Evolutionary conservation across 2,797 vertebrate genomes (phyloP), one percentile per base, ranked within the genome.

Genomic region (Euthynnus affinis): DNA sequence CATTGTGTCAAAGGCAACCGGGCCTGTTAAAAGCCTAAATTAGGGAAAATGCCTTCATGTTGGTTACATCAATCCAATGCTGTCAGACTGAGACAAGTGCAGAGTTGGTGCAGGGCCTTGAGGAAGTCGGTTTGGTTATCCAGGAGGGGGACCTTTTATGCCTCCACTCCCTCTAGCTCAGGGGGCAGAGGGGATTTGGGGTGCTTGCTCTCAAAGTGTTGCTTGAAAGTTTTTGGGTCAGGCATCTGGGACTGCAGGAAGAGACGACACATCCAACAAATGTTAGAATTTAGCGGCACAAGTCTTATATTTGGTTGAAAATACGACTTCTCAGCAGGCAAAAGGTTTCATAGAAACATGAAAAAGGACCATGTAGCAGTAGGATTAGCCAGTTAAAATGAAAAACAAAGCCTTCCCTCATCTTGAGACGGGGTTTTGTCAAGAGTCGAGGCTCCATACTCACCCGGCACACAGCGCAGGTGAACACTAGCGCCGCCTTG

Each of bases 201-300:
- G 90, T 99, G 97, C 88, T 98, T 98, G 95, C 97, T 99, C 92
- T 98, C 97, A 91, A 99, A 99, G 95, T 98, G 97, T 91, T 99
- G 97, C 95, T 98, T 98, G 95, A 98, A 98, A 89, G 97, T 99
- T 95, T 98, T 99, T 65, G 98, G 97, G 90, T 99, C 98, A 6
- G 97, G 97, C 97, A 98, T 99, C 95, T 98, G 97, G 85, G 97
- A 97, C 97, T 98, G 94, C 80, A 87, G 76, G 46, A 70, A 42
- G 25, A 78, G 22, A 71, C 4, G 17, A 83, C 2, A 77, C 14
- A 87, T 32, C 37, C 42, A 17, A 44, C 42, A 49, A 51, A 29
- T 5, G 18, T 58, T 53, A 61, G 15, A 49, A 42, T 37, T 62
- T 3, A 23, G 9, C 2, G 18, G 4, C 5, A 44, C 15, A 66